Evolutionary conservation across 2,797 vertebrate genomes (phyloP), one percentile per base, ranked within the genome.

Genomic region (Miichthys miiuy): DNA sequence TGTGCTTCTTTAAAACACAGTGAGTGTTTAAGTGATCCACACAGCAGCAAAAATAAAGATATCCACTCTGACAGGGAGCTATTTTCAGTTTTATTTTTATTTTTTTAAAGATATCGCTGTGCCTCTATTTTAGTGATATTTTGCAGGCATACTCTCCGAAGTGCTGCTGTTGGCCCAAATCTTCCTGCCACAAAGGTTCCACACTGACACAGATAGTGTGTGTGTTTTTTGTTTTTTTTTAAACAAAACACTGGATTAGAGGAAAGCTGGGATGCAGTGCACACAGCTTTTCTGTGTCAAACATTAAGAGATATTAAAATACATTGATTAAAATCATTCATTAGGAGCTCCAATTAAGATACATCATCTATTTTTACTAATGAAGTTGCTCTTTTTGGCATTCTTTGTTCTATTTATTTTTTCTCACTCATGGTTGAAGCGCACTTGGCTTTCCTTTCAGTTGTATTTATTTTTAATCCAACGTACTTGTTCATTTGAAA

Each of bases 401-500:
- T 64, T 51, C 30, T 67, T 17, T 8, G 8, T 17, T 48, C 50
- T 42, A 56, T 41, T 68, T 52, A 48, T 75, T 76, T 63, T 20
- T 57, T 60, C 42, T 41, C 50, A 60, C 50, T 61, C 38, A 5
- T 58, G 46, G 58, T 54, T 68, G 23, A 73, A 67, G 38, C 54
- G 71, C 21, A 65, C 52, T 69, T 81, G 72, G 67, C 81, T 62
- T 62, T 64, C 46, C 6, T 76, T 75, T 72, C 70, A 73, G 1
- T 42, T 65, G 47, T 48, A 52, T 61, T 34, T 61, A 68, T 57
- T 68, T 82, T 77, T 81, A 84, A 86, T 86, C 71, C 57, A 69
- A 75, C 88, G 80, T 70, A 44, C 63, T 57, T 64, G 56, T 85
- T 87, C 55, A 75, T 79, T 77, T 52, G 57, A 80, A 62, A 60